Evolutionary conservation across 2,888 invertebrate genomes (phyloP), one percentile per base, ranked within the genome.

Genomic region (Mythimna ferrago): DNA sequence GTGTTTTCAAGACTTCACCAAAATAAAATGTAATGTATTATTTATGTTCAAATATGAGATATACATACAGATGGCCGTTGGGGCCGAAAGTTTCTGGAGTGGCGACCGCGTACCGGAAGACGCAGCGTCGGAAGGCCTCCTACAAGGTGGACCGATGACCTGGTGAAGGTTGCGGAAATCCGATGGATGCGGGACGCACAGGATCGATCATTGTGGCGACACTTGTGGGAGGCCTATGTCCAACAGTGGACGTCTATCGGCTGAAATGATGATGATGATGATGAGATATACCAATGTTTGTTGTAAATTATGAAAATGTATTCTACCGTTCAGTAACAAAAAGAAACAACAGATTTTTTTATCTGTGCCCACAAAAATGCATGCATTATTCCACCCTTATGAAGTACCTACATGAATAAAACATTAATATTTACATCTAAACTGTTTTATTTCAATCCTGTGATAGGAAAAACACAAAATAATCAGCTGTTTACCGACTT

Each of bases 401-500:
- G 38, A n/a, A 60, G 38, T 38, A 60, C 11, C 11, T 38, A 9
- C 11, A 60, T 41, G 60, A 60, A 60, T 60, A 60, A 60, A 60
- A 41, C 60, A 60, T 38, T n/a, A 38, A n/a, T n/a, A 38, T 60
- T 60, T 38, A 21, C 14, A n/a, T 41, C 38, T 2, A n/a, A 41
- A 58, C 16, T 62, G 48, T 53, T 67, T 67, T 38, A 51, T 67
- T 75, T 63, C n/a, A 16, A 71, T 53, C 32, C 71, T 4, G 16
- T 53, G 41, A 32, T 14, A 51, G 41, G 58, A 67, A 75, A 57
- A 67, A 26, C 26, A 58, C 62, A 1, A 35, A 62, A 56, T 19
- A 32, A 38, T 48, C 58, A 38, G 41, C 56, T 78, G 65, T 66
- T 78, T 57, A n/a, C 38, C 44, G 51, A 44, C 32, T 71, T 57